Evolutionary conservation across 2,888 invertebrate species (phyloP).

Genomic region (Dione juno): DNA sequence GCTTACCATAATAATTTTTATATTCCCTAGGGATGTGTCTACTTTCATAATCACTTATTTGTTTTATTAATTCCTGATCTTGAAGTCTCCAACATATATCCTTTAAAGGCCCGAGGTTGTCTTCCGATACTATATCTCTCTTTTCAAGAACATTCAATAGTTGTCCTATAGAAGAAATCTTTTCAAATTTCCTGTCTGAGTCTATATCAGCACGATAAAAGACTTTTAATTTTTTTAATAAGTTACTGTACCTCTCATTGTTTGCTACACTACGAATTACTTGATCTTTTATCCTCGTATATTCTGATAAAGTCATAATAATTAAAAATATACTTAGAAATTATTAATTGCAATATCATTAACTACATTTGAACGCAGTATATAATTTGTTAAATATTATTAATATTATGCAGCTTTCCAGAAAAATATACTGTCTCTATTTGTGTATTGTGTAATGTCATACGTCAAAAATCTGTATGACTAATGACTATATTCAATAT

Average conservation of each 20-base stretch:
- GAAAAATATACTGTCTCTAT: no score
- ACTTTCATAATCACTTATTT: constrained; percentile 61
- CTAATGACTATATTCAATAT: no score
- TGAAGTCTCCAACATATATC: constrained; percentile 61
- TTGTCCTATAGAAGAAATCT: constrained; percentile 63
- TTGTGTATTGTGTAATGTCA: no score
- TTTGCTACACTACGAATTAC: constrained; percentile 57
- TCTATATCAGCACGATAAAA: constrained; percentile 67
- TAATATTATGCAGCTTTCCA: not conserved
- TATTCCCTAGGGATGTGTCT: constrained; percentile 52
- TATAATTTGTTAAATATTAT: not conserved
- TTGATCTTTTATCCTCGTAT: constrained; percentile 60
- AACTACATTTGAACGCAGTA: not conserved
- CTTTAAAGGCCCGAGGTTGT: constrained; percentile 65
- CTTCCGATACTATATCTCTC: constrained; percentile 66
- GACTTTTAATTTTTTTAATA: constrained; percentile 64
- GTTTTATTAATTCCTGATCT: constrained; percentile 54
- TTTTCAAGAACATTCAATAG: constrained; percentile 68
- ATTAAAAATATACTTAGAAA: not conserved
- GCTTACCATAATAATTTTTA: constrained; percentile 62
- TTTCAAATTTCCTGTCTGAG: constrained; percentile 68
- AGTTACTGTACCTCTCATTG: constrained; percentile 58
- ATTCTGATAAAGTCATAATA: constrained; percentile 66
- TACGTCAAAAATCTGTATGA: no score
- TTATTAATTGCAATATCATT: not conserved